phyloP scores from a whole-genome alignment of 2,113 vertebrate genomes.

The Indicator maculatus region DNA sequence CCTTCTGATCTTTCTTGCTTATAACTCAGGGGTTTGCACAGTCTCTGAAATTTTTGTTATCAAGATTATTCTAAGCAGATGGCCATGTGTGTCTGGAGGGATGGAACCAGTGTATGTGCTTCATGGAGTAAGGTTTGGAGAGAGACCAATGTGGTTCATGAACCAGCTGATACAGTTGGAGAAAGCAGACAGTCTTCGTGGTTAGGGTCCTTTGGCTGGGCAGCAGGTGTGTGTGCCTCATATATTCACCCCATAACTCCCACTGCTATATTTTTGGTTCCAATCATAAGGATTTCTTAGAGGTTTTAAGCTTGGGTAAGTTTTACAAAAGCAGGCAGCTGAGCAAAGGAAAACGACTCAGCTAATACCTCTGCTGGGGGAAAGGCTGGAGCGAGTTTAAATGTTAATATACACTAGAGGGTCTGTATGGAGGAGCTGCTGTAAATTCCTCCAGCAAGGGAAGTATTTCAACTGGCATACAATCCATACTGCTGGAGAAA shows the following conservation, averaged over 20 bases:
- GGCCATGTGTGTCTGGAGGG: not conserved
- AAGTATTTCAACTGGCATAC: not conserved
- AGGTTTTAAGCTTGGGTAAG: not conserved
- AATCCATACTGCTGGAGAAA: not conserved
- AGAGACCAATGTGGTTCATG: not conserved
- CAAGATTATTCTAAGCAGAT: not conserved
- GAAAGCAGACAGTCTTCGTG: not conserved
- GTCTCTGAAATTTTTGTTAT: not conserved
- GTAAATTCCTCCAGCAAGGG: not conserved
- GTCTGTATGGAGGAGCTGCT: not conserved
- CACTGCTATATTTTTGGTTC: not conserved
- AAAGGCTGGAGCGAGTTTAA: not conserved
- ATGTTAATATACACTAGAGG: not conserved
- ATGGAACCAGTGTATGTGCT: not conserved
- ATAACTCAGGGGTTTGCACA: not conserved
- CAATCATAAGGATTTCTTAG: not conserved
- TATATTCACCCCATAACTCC: not conserved
- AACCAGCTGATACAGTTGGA: not conserved
- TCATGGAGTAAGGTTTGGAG: not conserved
- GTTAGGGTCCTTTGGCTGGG: not conserved
- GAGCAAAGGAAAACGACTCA: not conserved
- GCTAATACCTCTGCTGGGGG: not conserved
- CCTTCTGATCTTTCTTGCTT: not conserved
- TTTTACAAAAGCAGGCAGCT: not conserved
- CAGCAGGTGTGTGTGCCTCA: rapidly evolving